Evolutionary conservation across 1,140 invertebrate genomes (phyloP).

Genomic region (Oryzaephilus surinamensis): DNA sequence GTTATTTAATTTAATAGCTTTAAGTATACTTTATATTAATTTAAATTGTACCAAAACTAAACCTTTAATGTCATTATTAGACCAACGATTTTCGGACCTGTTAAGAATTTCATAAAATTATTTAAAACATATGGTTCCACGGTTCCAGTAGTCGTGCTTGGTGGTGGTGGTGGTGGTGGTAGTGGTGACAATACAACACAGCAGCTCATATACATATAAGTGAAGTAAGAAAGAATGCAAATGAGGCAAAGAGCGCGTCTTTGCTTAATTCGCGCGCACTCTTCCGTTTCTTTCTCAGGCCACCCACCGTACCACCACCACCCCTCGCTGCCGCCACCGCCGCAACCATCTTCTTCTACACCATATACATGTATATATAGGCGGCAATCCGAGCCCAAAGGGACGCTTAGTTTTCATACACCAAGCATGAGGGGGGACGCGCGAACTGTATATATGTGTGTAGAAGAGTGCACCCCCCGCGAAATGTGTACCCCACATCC

Average conservation of each 20-base stretch:
- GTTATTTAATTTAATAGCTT: no score
- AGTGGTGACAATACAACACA: background rate
- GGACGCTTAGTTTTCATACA: constrained; percentile 11
- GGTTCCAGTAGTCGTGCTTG: no score
- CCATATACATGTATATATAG: background rate
- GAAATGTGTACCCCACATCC: constrained; percentile 5
- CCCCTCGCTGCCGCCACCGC: constrained; percentile 5
- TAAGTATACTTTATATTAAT: no score
- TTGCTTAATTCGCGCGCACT: constrained; percentile 36
- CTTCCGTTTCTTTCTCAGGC: constrained; percentile 32
- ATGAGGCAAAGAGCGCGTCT: constrained; percentile 34
- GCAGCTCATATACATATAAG: constrained; percentile 25
- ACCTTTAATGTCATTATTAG: no score
- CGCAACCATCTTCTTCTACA: background rate
- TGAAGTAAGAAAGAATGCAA: constrained; percentile 35
- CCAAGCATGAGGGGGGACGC: no score
- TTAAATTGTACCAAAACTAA: no score
- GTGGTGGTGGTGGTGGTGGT: constrained; percentile 3
- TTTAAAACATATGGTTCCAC: no score
- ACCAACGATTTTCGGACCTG: no score
- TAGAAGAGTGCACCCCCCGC: background rate
- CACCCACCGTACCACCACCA: constrained; percentile 10
- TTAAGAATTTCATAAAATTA: no score
- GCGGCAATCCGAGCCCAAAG: background rate
- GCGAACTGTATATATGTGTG: no score